Evolutionary conservation across 1,140 invertebrate species (phyloP), one percentile per base, ranked within the genome.

Genomic region (Drosophila chauvacae): DNA sequence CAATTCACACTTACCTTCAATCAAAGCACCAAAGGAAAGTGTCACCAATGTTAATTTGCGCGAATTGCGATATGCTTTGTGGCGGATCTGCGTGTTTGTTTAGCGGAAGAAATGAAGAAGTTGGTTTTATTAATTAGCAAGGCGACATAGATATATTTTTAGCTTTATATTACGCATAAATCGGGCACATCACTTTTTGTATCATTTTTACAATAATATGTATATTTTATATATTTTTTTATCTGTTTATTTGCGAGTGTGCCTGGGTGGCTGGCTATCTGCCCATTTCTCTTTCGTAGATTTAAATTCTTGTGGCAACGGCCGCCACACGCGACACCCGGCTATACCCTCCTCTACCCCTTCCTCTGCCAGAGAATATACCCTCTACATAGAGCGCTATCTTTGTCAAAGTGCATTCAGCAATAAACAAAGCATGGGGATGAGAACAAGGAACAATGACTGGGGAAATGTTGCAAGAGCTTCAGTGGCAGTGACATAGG

Each of bases 1-100:
- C 75, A 85, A 86, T 86, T 85, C 60, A 53, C 83, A 86, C 83
- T 86, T 80, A 86, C 83, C 83, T 50, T 83, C 62, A 79, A 65
- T 86, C 76, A 61, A 63, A 35, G 50, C 6, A 42, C 71, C 39
- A 62, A 62, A 48, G 58, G 58, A 75, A 78, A 64, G 68, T 82
- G 80, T 82, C 74, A 45, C 53, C 55, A 33, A 56, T 48, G 41
- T 42, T 30, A 58, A 75, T 80, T 80, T 65, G 26, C 75, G 33
- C 50, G 37, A 61, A 47, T 35, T 77, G 57, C 74, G 77, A 53
- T 77, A 44, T 39, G 73, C 57, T 57, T 84, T 23, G 56, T 51
- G 44, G 59, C 41, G 56, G 33, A 51, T 30, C 59, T 51, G 53
- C 2, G 14, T 37, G 53, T 56, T 18, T 33, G 4, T 30, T 68